phyloP scores from a whole-genome alignment of 2,113 vertebrate genomes.

The Pseudopodoces humilis region DNA sequence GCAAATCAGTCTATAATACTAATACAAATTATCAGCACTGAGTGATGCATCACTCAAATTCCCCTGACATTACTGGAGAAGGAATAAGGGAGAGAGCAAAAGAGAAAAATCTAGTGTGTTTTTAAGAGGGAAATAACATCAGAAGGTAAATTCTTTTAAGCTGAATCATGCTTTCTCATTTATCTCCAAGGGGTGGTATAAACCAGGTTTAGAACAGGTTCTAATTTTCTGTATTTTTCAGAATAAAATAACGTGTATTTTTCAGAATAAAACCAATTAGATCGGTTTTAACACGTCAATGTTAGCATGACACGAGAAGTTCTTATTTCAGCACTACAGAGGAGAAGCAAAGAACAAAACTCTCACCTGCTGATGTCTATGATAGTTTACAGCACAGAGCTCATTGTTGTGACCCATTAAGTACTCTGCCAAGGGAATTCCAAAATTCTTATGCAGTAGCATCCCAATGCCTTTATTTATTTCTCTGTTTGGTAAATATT shows the following conservation, averaged over 20 bases:
- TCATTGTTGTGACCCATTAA: not conserved
- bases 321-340: not conserved
- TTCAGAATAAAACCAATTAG: constrained; percentile 10
- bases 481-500: not conserved
- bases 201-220: not conserved
- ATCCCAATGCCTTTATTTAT: not conserved
- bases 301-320: not conserved
- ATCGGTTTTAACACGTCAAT: not conserved
- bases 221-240: not conserved
- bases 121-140: constrained; percentile 14
- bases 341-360: not conserved
- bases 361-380: not conserved
- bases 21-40: constrained; percentile 3
- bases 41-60: constrained; percentile 5
- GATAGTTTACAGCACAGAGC: not conserved
- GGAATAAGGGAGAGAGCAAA: not conserved
- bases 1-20: not conserved
- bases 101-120: not conserved
- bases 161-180: not conserved
- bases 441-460: not conserved
- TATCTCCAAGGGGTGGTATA: not conserved
- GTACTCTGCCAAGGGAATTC: not conserved
- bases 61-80: not conserved
- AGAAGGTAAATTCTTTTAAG: not conserved
- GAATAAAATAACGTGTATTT: not conserved